Conservation (phyloP, 2,113 vertebrate genomes). For the Ariopsis seemanni region DNA sequence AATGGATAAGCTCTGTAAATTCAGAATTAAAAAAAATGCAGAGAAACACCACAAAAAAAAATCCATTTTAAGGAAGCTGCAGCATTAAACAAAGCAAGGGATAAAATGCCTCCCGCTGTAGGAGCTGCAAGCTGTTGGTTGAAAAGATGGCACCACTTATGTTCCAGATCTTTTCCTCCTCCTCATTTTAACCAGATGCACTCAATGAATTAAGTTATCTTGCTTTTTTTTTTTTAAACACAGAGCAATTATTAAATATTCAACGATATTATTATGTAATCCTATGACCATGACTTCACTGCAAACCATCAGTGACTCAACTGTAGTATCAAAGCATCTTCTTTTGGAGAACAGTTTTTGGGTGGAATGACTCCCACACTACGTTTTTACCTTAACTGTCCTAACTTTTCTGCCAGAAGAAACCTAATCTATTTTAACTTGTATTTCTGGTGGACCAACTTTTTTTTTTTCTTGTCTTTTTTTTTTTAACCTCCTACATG, state of each 20-base stretch:
- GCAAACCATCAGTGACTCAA: neutral
- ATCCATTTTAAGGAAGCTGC: constrained; percentile 47
- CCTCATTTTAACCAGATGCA: neutral
- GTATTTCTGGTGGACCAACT: neutral
- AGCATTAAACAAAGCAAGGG: constrained; percentile 51
- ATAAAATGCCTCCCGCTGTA: constrained; percentile 30
- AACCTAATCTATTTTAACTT: neutral
- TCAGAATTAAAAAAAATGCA: constrained; percentile 38
- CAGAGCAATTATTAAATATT: neutral
- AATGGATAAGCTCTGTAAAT: constrained; percentile 51
- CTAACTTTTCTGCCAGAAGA: neutral
- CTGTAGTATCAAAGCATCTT: neutral
- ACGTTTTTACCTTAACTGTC: neutral
- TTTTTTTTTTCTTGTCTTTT: neutral
- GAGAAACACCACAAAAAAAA: constrained; percentile 45
- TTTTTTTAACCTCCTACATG: neutral
- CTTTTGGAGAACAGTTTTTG: neutral
- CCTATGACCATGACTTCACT: neutral
- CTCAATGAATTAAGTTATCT: constrained; percentile 8
- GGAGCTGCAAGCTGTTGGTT: constrained; percentile 51
- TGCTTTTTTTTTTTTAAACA: neutral
- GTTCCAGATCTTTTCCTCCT: constrained; percentile 49
- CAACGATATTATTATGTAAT: neutral
- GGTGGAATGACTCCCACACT: neutral
- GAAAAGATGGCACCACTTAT: constrained; percentile 51